Base-by-base conservation (phyloP, 2,888 invertebrate genomes). In the Ypsolopha sequella region DNA sequence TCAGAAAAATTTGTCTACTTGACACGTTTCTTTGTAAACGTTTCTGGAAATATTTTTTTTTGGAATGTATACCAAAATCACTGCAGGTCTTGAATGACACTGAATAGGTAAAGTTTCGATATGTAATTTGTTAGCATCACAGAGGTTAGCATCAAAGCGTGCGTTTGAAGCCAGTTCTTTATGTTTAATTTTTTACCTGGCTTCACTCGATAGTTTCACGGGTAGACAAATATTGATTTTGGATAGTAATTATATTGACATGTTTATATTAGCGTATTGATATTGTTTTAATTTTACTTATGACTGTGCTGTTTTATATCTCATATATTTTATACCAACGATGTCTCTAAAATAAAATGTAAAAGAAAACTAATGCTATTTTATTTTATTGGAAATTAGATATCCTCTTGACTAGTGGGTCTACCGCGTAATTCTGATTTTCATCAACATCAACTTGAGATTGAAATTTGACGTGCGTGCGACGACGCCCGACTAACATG, bases 331-430 rank as follows among this genome's bases (percentile, higher is more conserved):
- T 86, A 84, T 86, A 86, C 86, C 77, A 51, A 45, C 43, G 70
- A 81, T 82, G 81, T 82, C 78, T 86, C 84, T 84, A 73, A 85
- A 50, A 81, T 82, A 85, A 86, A 85, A 80, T 82, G 79, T 85
- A 77, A 76, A 81, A 68, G 67, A 66, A 70, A 65, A 34, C 9
- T 6, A 7, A 39, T 48, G 35, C 1, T 41, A 55, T 53, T 55
- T 66, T 63, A n/a, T n/a, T n/a, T n/a, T n/a, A n/a, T n/a, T n/a
- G n/a, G n/a, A n/a, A n/a, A n/a, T n/a, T n/a, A n/a, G n/a, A n/a
- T n/a, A n/a, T n/a, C n/a, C n/a, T n/a, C n/a, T n/a, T n/a, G n/a
- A n/a, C n/a, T n/a, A n/a, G n/a, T n/a, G n/a, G n/a, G n/a, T n/a
- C n/a, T n/a, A n/a, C n/a, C n/a, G n/a, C n/a, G n/a, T n/a, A n/a